Base-by-base conservation (phyloP, 2,888 invertebrate species). In the Sphaeridia pumilis region DNA sequence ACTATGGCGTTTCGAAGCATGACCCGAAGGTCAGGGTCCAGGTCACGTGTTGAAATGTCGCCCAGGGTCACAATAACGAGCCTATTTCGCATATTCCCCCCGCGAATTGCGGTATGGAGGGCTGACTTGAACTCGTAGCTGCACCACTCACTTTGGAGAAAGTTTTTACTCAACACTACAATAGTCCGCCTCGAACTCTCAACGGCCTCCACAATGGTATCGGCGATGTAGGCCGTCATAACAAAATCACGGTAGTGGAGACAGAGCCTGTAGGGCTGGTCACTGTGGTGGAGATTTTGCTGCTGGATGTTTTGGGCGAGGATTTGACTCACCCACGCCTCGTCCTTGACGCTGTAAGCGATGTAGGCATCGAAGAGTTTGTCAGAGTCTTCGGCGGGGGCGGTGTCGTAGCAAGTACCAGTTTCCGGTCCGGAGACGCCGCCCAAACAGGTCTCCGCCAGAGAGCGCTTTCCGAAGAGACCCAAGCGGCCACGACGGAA, bases 331-430 rank as follows among this genome's bases (percentile, higher is more conserved):
- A 93, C 89, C 71, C 90, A 92, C 46, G 83, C 81, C 69, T 92
- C 89, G 72, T 94, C 93, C 71, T 88, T 87, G 55, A 86, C 83
- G 69, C 89, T 87, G 74, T 95, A 95, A 66, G 89, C 87, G 64
- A 97, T 83, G 74, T 94, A 95, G 51, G 90, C 93, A 73, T 97
- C 95, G 71, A 88, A 94, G 44, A 89, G 78, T 65, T 87, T 81
- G 34, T 69, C 68, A 7, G 49, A 47, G 42, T 63, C 64, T 47
- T 61, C 62, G 26, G 60, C 60, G 38, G 64, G 3, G 4, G 38
- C 34, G 10, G 27, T 52, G 25, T 31, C 34, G 22, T 35, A 24
- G 17, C n/a, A 22, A 28, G 12, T 24, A 38, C 38, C 38, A 38
- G 10, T 20, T 5, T 38, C 17, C 20, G 5, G 17, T 17, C 38